Base-by-base conservation (phyloP, 2,113 vertebrate genomes). In the Mystacornis crossleyi region DNA sequence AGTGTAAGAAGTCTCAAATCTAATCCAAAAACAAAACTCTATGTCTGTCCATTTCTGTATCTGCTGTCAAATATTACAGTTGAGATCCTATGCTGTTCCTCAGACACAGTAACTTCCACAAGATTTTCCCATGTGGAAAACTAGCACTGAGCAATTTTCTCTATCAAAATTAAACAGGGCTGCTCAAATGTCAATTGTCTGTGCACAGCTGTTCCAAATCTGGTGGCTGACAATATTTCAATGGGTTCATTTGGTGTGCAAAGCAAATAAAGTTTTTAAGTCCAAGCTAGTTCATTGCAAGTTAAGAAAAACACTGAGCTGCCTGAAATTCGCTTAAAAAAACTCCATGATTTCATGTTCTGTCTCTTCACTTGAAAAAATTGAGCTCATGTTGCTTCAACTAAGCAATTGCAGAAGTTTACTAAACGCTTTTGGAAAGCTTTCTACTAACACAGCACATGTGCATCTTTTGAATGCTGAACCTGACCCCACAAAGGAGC, bases 261-360 rank as follows among this genome's bases (percentile, higher is more conserved):
- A 86, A 80, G 57, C 28, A 93, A 89, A 21, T 18, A 40, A 82
- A 43, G 2, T 8, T 86, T 42, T 34, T 12, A 82, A 71, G 31
- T 38, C 23, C 54, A 93, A 81, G 24, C 3, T 60, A 73, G n/a
- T 7, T 47, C 8, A 36, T 17, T 54, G 19, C 20, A 67, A 60
- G 8, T 51, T 34, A 74, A 81, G 34, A 58, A 77, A 82, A 93
- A 77, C 25, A 72, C 6, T 12, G 12, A 50, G n/a, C 48, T 86
- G 20, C 36, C 18, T 54, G 31, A 89, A 81, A 8, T 36, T 75
- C 21, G 50, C 28, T 57, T 65, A 9, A 80, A 72, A 61, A 53
- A 51, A 4, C 3, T 26, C 28, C 4, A 34, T 6, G 3, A 50
- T 38, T 57, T 74, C 9, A 0, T 14, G 18, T 65, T 73, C 0